Conservation (phyloP, 2,888 invertebrate genomes). For the Pristionchus arcanus region DNA sequence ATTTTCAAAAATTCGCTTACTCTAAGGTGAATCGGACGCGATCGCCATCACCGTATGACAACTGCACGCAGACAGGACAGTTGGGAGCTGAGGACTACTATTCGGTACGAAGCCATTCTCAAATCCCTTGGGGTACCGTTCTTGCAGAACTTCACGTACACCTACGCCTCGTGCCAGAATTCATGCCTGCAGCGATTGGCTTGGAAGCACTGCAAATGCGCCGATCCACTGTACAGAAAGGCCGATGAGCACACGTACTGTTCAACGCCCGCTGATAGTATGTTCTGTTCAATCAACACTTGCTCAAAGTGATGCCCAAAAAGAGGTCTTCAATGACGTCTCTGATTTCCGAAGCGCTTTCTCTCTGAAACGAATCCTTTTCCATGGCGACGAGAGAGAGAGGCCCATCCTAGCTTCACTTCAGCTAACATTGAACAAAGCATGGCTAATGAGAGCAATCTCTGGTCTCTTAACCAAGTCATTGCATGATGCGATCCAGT, state of each 20-base stretch:
- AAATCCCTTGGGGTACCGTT: not conserved
- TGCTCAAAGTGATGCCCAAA: too few relatives aligned
- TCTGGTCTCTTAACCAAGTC: too few relatives aligned
- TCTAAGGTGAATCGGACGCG: not conserved
- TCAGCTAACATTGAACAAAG: too few relatives aligned
- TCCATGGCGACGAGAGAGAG: not conserved
- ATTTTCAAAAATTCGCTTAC: too few relatives aligned
- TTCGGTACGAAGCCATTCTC: not conserved
- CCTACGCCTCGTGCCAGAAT: not conserved
- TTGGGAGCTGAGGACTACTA: not conserved
- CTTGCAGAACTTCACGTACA: constrained; percentile 8
- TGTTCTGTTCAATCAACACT: too few relatives aligned
- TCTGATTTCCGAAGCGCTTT: too few relatives aligned
- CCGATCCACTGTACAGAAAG: not conserved
- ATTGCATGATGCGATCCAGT: not conserved
- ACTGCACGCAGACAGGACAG: not conserved
- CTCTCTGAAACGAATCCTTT: too few relatives aligned
- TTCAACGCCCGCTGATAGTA: constrained; percentile 4
- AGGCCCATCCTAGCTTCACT: not conserved
- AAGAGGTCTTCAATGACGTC: too few relatives aligned
- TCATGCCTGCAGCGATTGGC: constrained; percentile 27
- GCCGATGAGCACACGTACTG: not conserved
- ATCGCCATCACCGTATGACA: not conserved
- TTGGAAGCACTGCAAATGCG: not conserved
- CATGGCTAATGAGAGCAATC: too few relatives aligned